Evolutionary conservation across 1,140 invertebrate genomes (phyloP).

Genomic region (Zaprionus kolodkinae): DNA sequence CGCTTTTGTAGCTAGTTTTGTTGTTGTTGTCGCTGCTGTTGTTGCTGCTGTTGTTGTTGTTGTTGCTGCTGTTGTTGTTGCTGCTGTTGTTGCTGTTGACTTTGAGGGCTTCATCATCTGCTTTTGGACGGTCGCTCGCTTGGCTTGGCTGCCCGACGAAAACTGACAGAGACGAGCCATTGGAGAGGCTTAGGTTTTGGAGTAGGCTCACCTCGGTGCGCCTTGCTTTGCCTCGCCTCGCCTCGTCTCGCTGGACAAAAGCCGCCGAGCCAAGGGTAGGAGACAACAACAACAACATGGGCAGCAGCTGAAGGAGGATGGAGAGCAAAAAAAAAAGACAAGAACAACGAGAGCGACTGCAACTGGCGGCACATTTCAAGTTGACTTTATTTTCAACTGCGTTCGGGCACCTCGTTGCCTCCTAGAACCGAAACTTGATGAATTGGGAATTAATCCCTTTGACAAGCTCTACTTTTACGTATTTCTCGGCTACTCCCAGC

Average conservation of each 20-base stretch:
- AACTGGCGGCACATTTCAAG: constrained; percentile 78
- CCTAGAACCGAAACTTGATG: constrained; percentile 73
- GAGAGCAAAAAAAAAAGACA: constrained; percentile 28
- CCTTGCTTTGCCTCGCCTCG: constrained; percentile 23
- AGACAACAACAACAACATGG: constrained; percentile 48
- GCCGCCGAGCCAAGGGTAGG: constrained; percentile 64
- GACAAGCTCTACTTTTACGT: constrained; percentile 60
- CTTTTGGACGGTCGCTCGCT: constrained; percentile 74
- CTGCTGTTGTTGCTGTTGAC: constrained; percentile 58
- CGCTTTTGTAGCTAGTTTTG: constrained; percentile 56
- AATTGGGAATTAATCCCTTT: constrained; percentile 78
- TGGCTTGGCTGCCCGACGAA: constrained; percentile 51
- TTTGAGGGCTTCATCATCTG: constrained; percentile 83
- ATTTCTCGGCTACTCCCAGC: constrained; percentile 16
- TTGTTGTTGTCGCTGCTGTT: too few species aligned
- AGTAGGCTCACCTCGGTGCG: constrained; percentile 50
- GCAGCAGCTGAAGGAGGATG: constrained; percentile 8
- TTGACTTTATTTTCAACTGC: constrained; percentile 79
- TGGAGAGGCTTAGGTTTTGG: constrained; percentile 78
- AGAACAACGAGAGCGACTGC: constrained; percentile 21
- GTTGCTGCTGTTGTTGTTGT: constrained; percentile 26
- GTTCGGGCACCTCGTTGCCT: constrained; percentile 39
- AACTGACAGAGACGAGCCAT: constrained; percentile 76
- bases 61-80: constrained; percentile 31
- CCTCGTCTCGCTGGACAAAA: constrained; percentile 41